Base-by-base conservation (phyloP, 2,888 invertebrate genomes). In the Lasioglossum figueresi region DNA sequence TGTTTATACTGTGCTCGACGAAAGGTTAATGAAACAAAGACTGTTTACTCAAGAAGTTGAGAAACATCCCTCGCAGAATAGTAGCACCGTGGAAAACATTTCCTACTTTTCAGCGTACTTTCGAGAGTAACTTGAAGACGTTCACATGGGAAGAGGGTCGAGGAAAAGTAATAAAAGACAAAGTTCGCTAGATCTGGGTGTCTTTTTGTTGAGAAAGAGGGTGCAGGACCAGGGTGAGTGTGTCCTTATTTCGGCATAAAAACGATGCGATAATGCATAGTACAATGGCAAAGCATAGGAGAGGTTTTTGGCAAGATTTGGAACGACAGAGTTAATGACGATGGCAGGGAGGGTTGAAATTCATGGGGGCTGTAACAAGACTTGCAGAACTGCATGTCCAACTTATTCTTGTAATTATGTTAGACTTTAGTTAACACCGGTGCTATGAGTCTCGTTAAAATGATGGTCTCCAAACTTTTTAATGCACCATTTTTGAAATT, bases 1-100 rank as follows among this genome's bases (percentile, higher is more conserved):
- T 6, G 63, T 16, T 63, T 59, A 14, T 5, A 14, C 27, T 63
- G 31, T 16, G 31, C 63, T 6, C 31, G 63, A 19, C 63, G 19
- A 3, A 31, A 63, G 31, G 63, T 63, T 63, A 68, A 68, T 37
- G 66, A 68, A 68, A 68, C 34, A 37, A 37, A 34, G 66, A 37
- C 37, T 37, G 66, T 68, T 37, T 68, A 19, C 34, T 68, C 19
- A 23, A 68, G 66, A 68, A 68, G 34, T 68, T 37, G 66, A 68
- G 66, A 4, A 37, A 37, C 37, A 68, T 68, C 34, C 4, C 63
- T 31, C 63, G 19, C 16, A 31, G 63, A 31, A 63, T 31, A 63
- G 63, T 31, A 19, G 31, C 31, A 31, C 19, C 31, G 63, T 63
- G 19, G 31, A 63, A 63, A 63, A 63, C 63, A 63, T 63, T 63